These are phyloP conservation scores for Drosophila sproati DNA, from an alignment of 1,140 invertebrate species.

Conservation along the genomic window DNA sequence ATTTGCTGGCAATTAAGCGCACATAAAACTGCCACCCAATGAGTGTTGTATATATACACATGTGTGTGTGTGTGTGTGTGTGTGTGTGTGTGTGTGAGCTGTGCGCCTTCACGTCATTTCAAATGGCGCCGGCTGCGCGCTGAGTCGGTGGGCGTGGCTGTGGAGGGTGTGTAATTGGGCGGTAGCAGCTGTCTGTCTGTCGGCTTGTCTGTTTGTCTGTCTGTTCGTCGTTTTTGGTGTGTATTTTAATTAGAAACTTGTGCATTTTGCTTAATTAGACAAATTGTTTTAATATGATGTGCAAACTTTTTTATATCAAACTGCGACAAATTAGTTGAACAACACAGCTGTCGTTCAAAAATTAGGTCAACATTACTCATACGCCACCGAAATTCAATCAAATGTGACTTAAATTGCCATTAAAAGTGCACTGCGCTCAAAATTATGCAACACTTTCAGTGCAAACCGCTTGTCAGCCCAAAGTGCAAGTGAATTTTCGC, in stretches of 20 bases:
- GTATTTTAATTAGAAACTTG: conserved; percentile 80
- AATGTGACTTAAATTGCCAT: conserved; percentile 41
- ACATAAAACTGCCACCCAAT: conserved; percentile 46
- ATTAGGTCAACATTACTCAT: conserved; percentile 33
- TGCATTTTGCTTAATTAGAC: conserved; percentile 80
- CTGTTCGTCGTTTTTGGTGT: conserved; percentile 34
- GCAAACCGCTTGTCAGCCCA: not conserved
- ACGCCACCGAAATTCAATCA: conserved; percentile 51
- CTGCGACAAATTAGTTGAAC: conserved; percentile 70
- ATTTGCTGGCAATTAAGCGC: conserved; percentile 78
- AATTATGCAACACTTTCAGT: conserved; percentile 59
- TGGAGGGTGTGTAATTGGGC: not conserved
- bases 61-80: conserved; percentile 15
- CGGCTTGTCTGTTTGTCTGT: conserved; percentile 24
- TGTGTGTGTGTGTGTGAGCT: conserved; percentile 16
- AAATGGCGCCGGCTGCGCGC: conserved; percentile 57
- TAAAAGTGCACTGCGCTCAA: conserved; percentile 22
- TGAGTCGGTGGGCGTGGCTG: conserved; percentile 20
- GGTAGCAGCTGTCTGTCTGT: conserved; percentile 1
- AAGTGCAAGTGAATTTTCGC: not conserved
- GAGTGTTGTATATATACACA: too few relatives aligned
- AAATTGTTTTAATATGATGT: conserved; percentile 76
- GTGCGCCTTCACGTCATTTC: conserved; percentile 45
- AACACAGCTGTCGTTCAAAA: conserved; percentile 23
- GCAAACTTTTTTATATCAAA: conserved; percentile 65